Percentiles rank a stretch among this genome's conserved stretches.
These are phyloP conservation scores for Brachionus asplanchnoidis DNA, from an alignment of 1,140 invertebrate species.

Conservation along the genomic window DNA sequence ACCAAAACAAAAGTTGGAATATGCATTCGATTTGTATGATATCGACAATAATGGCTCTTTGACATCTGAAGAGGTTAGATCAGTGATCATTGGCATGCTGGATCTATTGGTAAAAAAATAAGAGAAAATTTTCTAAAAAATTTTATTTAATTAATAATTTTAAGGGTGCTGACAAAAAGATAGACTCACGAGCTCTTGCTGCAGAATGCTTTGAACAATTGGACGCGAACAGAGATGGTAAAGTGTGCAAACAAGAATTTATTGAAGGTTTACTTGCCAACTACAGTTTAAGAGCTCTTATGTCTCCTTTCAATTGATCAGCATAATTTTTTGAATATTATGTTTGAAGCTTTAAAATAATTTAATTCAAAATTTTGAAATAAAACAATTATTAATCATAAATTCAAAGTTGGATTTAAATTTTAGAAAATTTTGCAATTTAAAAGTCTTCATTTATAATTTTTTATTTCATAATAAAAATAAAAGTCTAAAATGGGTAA, in stretches of 20 bases:
- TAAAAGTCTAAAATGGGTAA: not conserved
- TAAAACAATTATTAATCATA: not conserved
- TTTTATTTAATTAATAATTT: not conserved
- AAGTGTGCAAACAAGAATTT: constrained; percentile 22
- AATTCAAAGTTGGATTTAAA: not conserved
- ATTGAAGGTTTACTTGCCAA: not conserved
- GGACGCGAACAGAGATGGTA: constrained; percentile 7
- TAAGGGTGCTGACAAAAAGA: not conserved
- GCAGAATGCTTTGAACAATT: not conserved
- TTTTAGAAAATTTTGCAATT: not conserved
- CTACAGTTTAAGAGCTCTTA: constrained; percentile 20
- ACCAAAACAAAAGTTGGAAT: not conserved
- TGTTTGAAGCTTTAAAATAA: not conserved
- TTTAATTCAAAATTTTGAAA: not conserved
- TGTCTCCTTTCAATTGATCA: constrained; percentile 37
- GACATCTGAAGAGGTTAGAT: not conserved
- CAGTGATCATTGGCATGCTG: constrained; percentile 2
- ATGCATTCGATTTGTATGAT: constrained; percentile 39
- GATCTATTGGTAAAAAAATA: not conserved
- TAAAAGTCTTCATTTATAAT: not conserved
- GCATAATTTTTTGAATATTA: not conserved
- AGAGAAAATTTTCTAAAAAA: not conserved
- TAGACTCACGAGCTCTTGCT: not conserved
- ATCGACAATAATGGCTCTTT: not conserved
- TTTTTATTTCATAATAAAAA: not conserved